Evolutionary conservation across 64 coral and sea anemone species (phyloP).

Genomic region (Stichodactyla helianthus): DNA sequence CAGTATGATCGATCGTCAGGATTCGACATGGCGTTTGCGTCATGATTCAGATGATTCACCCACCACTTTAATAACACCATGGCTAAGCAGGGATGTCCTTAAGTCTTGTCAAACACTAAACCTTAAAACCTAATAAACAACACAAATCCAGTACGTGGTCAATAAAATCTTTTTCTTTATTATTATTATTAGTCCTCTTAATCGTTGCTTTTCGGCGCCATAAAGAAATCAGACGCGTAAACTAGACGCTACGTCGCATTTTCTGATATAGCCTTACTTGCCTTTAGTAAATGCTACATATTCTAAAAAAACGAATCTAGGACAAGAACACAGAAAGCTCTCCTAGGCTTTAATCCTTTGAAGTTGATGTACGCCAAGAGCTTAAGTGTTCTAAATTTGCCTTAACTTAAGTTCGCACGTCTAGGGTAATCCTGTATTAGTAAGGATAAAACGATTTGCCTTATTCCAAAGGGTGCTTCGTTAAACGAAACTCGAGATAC

Average conservation of each 20-base stretch:
- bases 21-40: no score
- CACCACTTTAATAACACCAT: neutral
- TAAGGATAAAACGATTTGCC: neutral
- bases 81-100: neutral
- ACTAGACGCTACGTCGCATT: no score
- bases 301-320: neutral
- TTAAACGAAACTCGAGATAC: neutral
- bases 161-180: neutral
- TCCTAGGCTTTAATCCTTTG: neutral
- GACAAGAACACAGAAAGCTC: neutral
- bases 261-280: no score
- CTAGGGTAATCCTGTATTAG: conserved; percentile 14
- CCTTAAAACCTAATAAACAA: neutral
- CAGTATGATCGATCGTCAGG: no score
- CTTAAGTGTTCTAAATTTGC: conserved; percentile 4
- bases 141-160: neutral
- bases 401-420: conserved; percentile 4
- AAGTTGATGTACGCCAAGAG: neutral
- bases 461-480: neutral
- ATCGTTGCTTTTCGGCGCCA: neutral
- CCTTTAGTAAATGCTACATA: no score
- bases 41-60: neutral
- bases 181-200: neutral
- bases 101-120: neutral
- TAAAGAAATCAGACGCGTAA: neutral